Evolutionary conservation across 2,113 vertebrate genomes (phyloP), one percentile per base, ranked within the genome.

Genomic region (Melanerpes aurifrons): DNA sequence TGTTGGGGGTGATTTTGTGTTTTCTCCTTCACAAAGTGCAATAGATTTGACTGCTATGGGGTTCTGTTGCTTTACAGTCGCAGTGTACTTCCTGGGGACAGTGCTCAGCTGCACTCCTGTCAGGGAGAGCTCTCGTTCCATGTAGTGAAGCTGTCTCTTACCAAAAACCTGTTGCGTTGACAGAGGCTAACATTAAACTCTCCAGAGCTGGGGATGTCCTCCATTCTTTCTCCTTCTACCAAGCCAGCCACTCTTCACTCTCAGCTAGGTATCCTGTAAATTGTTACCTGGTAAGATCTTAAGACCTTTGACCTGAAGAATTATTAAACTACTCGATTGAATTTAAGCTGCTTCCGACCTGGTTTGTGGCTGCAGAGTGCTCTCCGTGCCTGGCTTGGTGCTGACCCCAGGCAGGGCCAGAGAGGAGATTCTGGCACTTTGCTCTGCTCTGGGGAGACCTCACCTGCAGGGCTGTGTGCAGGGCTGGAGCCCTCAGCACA

Each of bases 1-100:
- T 12, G 4, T 40, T 11, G 40, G 40, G 40, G 40, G 40, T 40
- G 10, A 10, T 40, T 40, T 12, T 40, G 10, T 40, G 40, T 40
- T 40, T 40, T 40, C 40, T 40, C 97, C 98, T 97, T 98, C 97
- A 97, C 98, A 97, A 98, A 98, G 98, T 99, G 98, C 98, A 98
- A 97, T 98, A 98, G 98, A 98, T 97, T 97, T 98, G 98, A 97
- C 97, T 98, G 98, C 98, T 98, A 91, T 97, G 98, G 97, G 98
- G 95, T 97, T 98, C 98, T 98, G 97, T 98, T 98, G 97, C 97
- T 97, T 98, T 97, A 97, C 95, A 97, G 97, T 97, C 91, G 68
- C 97, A 87, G 95, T 97, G 86, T 97, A 97, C 94, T 97, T 97
- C 95, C 93, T 97, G 97, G 96, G 94, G 96, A 97, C 92, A 96